Evolutionary conservation across 2,888 invertebrate species (phyloP).

Genomic region (Deilephila porcellus): DNA sequence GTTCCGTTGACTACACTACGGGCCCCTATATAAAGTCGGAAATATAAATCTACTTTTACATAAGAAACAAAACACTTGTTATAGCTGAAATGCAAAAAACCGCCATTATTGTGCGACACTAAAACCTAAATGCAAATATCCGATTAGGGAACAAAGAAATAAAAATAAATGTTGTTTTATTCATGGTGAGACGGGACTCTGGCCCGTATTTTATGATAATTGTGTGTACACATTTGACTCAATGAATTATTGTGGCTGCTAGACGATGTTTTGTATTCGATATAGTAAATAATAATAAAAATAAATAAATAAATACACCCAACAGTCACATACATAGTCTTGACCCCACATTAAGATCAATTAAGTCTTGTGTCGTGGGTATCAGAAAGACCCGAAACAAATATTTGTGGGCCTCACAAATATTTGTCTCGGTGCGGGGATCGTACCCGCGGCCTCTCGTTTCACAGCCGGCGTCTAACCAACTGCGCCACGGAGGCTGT

Average conservation of each 20-base stretch:
- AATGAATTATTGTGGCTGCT: neutral
- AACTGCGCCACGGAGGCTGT: too few relatives aligned
- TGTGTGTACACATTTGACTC: neutral
- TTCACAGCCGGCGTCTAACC: too few relatives aligned
- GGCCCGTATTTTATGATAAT: constrained; percentile 18
- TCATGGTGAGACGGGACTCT: neutral
- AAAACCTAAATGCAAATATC: constrained; percentile 19
- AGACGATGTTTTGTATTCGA: neutral
- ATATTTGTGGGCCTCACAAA: too few relatives aligned
- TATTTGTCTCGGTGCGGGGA: too few relatives aligned
- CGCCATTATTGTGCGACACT: constrained; percentile 6
- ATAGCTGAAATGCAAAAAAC: neutral
- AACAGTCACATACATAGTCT: too few relatives aligned
- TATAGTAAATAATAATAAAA: neutral
- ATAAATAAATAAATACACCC: too few relatives aligned
- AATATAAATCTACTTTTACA: neutral
- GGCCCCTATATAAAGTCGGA: too few relatives aligned
- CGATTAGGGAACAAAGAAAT: constrained; percentile 22
- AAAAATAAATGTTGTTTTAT: constrained; percentile 8
- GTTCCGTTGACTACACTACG: too few relatives aligned
- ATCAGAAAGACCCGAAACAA: too few relatives aligned
- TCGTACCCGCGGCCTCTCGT: too few relatives aligned
- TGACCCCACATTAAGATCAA: too few relatives aligned
- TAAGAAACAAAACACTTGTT: constrained; percentile 19
- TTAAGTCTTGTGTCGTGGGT: too few relatives aligned